Conservation (phyloP, 2,797 vertebrate species). For the Pyrocephalus nanus region DNA sequence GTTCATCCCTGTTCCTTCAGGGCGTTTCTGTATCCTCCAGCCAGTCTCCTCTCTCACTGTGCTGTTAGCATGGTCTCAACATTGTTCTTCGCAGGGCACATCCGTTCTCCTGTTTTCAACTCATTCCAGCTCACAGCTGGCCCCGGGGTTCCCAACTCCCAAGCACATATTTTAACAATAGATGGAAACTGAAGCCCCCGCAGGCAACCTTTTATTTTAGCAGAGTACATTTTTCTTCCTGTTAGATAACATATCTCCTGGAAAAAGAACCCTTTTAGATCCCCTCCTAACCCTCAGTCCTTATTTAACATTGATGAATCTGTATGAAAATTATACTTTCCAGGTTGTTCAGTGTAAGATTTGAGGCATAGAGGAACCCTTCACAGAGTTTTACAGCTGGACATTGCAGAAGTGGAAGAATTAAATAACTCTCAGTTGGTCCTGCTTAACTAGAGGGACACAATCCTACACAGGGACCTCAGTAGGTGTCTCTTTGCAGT, state of each 20-base stretch:
- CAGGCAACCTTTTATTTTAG: not conserved
- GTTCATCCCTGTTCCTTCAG: not conserved
- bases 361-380: not conserved
- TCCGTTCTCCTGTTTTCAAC: not conserved
- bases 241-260: not conserved
- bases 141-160: not conserved
- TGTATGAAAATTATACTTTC: not conserved
- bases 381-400: not conserved
- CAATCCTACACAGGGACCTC: not conserved
- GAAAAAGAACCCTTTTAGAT: not conserved
- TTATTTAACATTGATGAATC: not conserved
- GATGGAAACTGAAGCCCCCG: not conserved
- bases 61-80: not conserved
- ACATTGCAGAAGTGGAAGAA: not conserved
- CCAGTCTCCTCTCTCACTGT: not conserved
- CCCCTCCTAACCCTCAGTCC: not conserved
- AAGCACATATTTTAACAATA: not conserved
- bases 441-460: not conserved
- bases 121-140: not conserved
- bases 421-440: not conserved
- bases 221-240: conserved; percentile 3
- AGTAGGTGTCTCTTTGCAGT: not conserved
- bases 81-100: not conserved
- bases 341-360: not conserved
- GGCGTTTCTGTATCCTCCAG: not conserved